Conservation (phyloP, 2,797 vertebrate genomes). For the Rhinoraja longicauda region DNA sequence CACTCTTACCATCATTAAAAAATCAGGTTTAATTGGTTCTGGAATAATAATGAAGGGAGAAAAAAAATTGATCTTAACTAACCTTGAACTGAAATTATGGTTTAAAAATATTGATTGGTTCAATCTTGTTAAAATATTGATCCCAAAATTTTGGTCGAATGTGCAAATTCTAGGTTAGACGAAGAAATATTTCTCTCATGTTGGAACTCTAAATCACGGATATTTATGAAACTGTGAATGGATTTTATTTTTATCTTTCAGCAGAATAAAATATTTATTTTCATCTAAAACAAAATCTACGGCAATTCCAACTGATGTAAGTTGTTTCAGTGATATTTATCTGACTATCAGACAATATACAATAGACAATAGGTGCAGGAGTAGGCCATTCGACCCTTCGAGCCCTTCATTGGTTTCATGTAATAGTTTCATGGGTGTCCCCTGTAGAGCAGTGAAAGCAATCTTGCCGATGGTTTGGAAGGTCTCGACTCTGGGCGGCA, state of each 20-base stretch:
- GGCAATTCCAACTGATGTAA: neutral
- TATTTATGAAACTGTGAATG: neutral
- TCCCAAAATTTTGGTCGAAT: neutral
- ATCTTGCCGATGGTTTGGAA: neutral
- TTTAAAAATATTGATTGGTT: neutral
- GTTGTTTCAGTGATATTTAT: neutral
- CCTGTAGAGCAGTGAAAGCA: neutral
- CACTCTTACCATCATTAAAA: constrained; percentile 20
- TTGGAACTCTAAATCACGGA: neutral
- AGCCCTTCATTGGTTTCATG: neutral
- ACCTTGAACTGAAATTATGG: constrained; percentile 26
- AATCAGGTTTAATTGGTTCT: constrained; percentile 17
- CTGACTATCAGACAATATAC: too few relatives aligned
- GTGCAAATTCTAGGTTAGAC: neutral
- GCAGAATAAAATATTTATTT: neutral
- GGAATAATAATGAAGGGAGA: neutral
- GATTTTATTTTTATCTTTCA: neutral
- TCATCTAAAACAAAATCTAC: neutral
- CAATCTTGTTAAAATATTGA: constrained; percentile 20
- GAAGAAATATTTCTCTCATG: neutral
- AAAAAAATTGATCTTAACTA: constrained; percentile 19
- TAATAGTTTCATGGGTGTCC: neutral
- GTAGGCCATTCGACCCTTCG: too few relatives aligned
- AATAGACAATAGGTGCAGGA: too few relatives aligned
- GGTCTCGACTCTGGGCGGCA: too few relatives aligned